Percentiles rank a stretch among this genome's conserved stretches.
Conservation (phyloP, 1,140 invertebrate genomes). For the Aphaenogaster rudis region DNA sequence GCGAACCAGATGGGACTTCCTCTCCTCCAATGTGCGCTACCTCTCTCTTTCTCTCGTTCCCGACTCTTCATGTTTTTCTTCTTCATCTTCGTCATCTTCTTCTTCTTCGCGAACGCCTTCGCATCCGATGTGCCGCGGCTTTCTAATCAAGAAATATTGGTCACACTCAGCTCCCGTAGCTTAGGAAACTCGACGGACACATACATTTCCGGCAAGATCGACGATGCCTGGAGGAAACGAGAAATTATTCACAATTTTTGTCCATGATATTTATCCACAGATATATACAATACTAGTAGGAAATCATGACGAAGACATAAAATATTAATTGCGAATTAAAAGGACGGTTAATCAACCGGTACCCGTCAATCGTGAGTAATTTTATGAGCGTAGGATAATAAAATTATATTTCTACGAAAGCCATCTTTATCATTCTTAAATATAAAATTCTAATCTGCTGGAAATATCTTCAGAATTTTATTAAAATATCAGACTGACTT, state of each 20-base stretch:
- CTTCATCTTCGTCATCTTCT: slow-evolving; percentile 40
- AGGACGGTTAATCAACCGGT: neutral
- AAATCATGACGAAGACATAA: neutral
- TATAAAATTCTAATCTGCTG: neutral
- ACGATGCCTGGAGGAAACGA: slow-evolving; percentile 42
- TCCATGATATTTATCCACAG: neutral
- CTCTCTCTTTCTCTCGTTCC: slow-evolving; percentile 19
- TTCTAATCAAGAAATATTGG: slow-evolving; percentile 82
- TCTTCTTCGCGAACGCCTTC: slow-evolving; percentile 68
- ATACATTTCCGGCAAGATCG: slow-evolving; percentile 45
- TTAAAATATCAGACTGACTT: neutral
- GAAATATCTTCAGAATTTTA: neutral
- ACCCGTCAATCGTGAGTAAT: neutral
- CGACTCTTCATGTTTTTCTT: slow-evolving; percentile 19
- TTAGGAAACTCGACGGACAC: slow-evolving; percentile 48
- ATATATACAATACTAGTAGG: neutral
- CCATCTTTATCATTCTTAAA: neutral
- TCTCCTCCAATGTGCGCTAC: slow-evolving; percentile 65
- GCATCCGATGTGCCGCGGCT: slow-evolving; percentile 73
- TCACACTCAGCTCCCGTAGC: slow-evolving; percentile 72
- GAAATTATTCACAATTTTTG: slow-evolving; percentile 46
- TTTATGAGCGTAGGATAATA: neutral
- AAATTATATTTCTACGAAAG: neutral
- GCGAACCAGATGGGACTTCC: slow-evolving; percentile 79
- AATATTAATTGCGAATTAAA: slow-evolving; percentile 14